Percentiles rank a stretch among this genome's conserved stretches.
phyloP scores from a whole-genome alignment of 2,797 vertebrate species.

The Crocidura indochinensis region DNA sequence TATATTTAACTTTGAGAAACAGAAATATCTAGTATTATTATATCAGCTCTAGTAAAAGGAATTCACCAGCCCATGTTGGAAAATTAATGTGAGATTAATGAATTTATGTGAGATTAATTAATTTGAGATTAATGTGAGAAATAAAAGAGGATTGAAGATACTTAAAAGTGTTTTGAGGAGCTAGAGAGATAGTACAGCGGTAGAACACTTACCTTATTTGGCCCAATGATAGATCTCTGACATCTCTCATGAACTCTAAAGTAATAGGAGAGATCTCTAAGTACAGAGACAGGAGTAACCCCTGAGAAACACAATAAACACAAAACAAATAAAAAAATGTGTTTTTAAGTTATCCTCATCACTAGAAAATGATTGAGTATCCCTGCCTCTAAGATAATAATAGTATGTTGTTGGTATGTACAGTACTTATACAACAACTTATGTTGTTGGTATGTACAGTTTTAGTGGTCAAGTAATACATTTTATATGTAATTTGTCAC shows the following conservation, averaged over 20 bases:
- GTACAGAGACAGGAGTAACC: no score
- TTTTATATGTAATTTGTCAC: not conserved
- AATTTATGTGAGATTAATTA: no score
- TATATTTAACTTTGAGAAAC: not conserved
- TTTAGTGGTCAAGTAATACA: not conserved
- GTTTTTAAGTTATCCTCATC: not conserved
- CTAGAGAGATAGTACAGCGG: no score
- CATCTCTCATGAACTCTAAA: no score
- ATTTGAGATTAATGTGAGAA: conserved; percentile 10
- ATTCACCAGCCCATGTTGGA: not conserved
- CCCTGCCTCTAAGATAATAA: not conserved
- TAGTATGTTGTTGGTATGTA: conserved; percentile 8
- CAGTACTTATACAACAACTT: conserved; percentile 10
- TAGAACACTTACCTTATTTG: no score
- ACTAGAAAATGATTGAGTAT: not conserved
- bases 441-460: conserved; percentile 3
- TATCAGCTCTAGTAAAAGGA: not conserved
- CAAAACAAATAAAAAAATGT: no score
- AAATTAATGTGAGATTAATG: not conserved
- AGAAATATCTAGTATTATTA: conserved; percentile 11
- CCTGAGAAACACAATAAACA: no score
- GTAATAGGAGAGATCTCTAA: no score
- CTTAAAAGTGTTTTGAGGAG: not conserved
- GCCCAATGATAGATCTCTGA: no score
- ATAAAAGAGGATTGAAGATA: not conserved